These are phyloP conservation scores for Drosophila flavopinicola DNA, from an alignment of 2,888 invertebrate genomes.

Conservation along the genomic window DNA sequence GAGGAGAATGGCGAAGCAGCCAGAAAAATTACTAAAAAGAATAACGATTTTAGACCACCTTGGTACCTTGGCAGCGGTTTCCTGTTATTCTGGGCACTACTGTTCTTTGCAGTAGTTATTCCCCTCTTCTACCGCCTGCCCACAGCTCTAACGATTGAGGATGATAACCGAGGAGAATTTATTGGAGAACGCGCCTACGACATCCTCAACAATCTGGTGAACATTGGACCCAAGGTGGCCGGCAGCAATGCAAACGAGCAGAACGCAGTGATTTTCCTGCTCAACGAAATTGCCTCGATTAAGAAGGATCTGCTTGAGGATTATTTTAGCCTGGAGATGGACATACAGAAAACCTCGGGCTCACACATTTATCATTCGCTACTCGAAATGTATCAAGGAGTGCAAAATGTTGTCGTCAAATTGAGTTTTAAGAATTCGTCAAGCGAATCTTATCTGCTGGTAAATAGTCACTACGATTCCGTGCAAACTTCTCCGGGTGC, in stretches of 20 bases:
- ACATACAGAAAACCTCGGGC: conserved; percentile 78
- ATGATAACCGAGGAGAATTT: conserved; percentile 85
- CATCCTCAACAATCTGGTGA: conserved; percentile 33
- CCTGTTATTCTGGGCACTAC: conserved; percentile 68
- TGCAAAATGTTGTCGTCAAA: conserved; percentile 82
- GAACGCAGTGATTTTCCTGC: conserved; percentile 85
- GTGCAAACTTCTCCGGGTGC: conserved; percentile 90
- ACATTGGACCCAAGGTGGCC: conserved; percentile 88
- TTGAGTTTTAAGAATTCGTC: conserved; percentile 69
- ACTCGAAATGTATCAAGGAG: conserved; percentile 76
- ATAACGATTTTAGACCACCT: conserved; percentile 14
- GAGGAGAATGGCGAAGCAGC: conserved; percentile 9
- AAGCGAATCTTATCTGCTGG: conserved; percentile 84
- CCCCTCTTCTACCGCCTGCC: conserved; percentile 72
- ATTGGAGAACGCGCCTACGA: conserved; percentile 88
- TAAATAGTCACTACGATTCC: conserved; percentile 96
- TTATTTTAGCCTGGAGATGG: conserved; percentile 74
- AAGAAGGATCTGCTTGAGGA: conserved; percentile 63
- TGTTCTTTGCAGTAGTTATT: conserved; percentile 72
- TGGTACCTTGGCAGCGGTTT: conserved; percentile 74
- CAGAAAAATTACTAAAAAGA: neutral
- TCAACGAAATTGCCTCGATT: conserved; percentile 69
- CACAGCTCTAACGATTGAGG: conserved; percentile 59
- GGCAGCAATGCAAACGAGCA: conserved; percentile 90
- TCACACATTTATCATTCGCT: conserved; percentile 62